phyloP scores from a whole-genome alignment of 1,140 invertebrate genomes.

The Bactericera cockerelli region DNA sequence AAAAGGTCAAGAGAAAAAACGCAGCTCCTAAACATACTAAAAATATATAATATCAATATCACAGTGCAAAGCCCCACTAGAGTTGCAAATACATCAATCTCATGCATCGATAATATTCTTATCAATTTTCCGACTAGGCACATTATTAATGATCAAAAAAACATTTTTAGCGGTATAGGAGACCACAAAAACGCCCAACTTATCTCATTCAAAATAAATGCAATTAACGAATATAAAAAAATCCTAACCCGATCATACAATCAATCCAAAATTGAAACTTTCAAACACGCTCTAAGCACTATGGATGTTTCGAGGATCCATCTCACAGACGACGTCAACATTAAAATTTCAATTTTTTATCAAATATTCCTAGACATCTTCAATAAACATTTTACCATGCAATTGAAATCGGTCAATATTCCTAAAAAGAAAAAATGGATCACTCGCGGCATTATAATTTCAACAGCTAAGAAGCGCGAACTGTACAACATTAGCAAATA shows the following conservation, averaged over 20 bases:
- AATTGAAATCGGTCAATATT: background rate
- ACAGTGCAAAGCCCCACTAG: background rate
- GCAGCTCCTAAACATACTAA: background rate
- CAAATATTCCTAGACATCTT: background rate
- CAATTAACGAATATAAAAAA: background rate
- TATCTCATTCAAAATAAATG: background rate
- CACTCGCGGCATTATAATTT: background rate
- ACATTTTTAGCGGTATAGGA: background rate
- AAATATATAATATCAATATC: background rate
- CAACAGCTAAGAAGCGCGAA: background rate
- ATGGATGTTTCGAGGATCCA: background rate
- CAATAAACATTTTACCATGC: background rate
- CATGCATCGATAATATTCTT: constrained; percentile 6
- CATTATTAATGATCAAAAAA: background rate
- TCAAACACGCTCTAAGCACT: background rate
- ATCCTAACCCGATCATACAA: background rate
- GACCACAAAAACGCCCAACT: background rate
- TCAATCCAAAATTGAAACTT: background rate
- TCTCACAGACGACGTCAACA: background rate
- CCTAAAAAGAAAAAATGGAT: background rate
- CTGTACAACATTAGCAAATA: background rate
- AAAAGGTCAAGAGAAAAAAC: background rate
- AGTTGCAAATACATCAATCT: background rate
- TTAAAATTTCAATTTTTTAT: background rate
- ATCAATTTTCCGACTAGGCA: background rate